Percentiles rank a stretch among this genome's conserved stretches.
phyloP scores from a whole-genome alignment of 2,888 invertebrate genomes.

The Himalopsyche japonica region DNA sequence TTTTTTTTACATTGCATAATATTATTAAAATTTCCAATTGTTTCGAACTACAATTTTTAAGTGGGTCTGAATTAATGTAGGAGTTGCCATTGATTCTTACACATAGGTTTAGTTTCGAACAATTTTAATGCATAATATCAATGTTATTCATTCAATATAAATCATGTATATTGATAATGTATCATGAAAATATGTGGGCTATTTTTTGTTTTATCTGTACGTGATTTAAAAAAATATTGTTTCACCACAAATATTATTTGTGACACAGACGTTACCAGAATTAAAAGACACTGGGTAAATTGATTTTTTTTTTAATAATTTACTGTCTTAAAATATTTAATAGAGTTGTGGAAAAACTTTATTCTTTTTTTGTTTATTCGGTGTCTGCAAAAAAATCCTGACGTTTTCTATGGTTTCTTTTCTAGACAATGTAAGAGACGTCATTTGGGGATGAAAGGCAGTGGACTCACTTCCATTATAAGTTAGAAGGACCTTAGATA shows the following conservation, averaged over 20 bases:
- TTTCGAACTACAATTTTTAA: neutral
- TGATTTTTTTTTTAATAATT: too few relatives aligned
- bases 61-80: neutral
- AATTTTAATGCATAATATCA: neutral
- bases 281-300: too few relatives aligned
- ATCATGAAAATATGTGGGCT: neutral
- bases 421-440: too few relatives aligned
- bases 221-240: neutral
- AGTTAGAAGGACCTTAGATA: too few relatives aligned
- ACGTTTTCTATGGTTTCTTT: too few relatives aligned
- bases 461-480: too few relatives aligned
- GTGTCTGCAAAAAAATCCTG: too few relatives aligned
- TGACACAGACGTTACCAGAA: too few relatives aligned
- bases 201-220: neutral
- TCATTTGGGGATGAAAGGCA: too few relatives aligned
- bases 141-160: neutral
- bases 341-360: too few relatives aligned
- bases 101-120: neutral
- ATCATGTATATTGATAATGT: neutral
- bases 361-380: too few relatives aligned
- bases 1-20: neutral
- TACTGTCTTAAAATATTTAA: too few relatives aligned
- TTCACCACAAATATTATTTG: neutral
- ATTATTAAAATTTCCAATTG: neutral
- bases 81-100: neutral